These are phyloP conservation scores for Athene cunicularia DNA, from an alignment of 2,113 vertebrate species.

Conservation along the genomic window DNA sequence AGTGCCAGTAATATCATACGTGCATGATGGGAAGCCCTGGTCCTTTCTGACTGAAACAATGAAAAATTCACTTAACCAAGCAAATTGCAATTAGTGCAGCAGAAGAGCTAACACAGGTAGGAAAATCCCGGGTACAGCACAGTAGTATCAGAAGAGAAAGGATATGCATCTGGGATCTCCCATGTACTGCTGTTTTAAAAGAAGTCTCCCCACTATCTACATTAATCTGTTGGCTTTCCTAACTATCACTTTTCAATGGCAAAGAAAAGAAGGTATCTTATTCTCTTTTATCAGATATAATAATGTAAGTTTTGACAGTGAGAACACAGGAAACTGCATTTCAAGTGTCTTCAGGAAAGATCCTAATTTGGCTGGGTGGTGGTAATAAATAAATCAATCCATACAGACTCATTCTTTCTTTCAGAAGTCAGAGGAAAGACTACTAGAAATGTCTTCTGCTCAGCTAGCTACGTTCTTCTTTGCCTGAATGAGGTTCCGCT, in stretches of 20 bases:
- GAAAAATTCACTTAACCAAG: slow-evolving; percentile 15
- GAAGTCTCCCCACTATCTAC: background rate
- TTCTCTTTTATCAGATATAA: background rate
- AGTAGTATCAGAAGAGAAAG: background rate
- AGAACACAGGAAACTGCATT: background rate
- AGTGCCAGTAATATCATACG: slow-evolving; percentile 37
- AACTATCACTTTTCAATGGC: background rate
- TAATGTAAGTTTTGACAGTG: background rate
- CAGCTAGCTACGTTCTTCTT: background rate
- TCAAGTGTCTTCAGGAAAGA: background rate
- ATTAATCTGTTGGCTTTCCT: background rate
- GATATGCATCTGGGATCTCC: background rate
- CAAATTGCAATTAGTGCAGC: background rate
- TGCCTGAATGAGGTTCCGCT: background rate
- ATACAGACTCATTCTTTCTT: background rate
- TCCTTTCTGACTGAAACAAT: slow-evolving; percentile 19
- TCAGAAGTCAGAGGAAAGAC: background rate
- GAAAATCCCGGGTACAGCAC: slow-evolving; percentile 13
- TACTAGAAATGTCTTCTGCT: background rate
- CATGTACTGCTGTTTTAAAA: background rate
- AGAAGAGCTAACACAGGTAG: background rate
- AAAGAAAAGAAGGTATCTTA: background rate
- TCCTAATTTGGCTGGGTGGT: background rate
- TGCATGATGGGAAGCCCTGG: slow-evolving; percentile 29
- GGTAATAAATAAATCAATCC: background rate